Base-by-base conservation (phyloP, 2,797 vertebrate species). In the Fistularia commersonii region DNA sequence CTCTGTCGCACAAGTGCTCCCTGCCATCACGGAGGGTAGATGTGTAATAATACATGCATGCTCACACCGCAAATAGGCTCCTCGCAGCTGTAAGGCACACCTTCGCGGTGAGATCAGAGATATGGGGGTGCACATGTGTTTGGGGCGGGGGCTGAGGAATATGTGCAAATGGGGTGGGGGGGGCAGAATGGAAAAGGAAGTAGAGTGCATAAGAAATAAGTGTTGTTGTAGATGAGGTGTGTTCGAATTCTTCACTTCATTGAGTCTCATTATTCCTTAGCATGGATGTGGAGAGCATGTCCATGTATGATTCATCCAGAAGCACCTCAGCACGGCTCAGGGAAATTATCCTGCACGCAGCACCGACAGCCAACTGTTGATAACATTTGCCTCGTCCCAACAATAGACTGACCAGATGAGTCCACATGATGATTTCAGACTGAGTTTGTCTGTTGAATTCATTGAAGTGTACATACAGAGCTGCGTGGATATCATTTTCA, bases 221-320 rank as follows among this genome's bases (percentile, higher is more conserved):
- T 57, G 54, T 57, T 74, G 57, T 61, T 66, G 73, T 46, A 57
- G 61, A 64, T 39, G 38, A 72, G 61, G 45, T 60, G 62, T 70
- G 74, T 77, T 82, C 72, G 76, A 76, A 70, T 72, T 79, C 76
- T 65, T 74, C 81, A 73, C 79, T 74, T 80, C 57, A 62, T 70
- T 70, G 74, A 54, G 45, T 64, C 68, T 77, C 67, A 70, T 82
- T 80, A 79, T 69, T 74, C 72, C 47, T 32, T 66, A 59, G 34
- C 68, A 72, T 65, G 72, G 63, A 47, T 66, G 69, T 67, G 57
- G 66, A 52, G 59, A 67, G 69, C 71, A 48, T 74, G 73, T 71
- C 66, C 68, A 60, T 70, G 73, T 77, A 60, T 71, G 75, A 79
- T 74, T 72, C 78, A 80, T 79, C 61, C 71, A 71, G 52, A 44